phyloP scores from a whole-genome alignment of 2,888 invertebrate genomes.

The Psococerastis gibbosa region DNA sequence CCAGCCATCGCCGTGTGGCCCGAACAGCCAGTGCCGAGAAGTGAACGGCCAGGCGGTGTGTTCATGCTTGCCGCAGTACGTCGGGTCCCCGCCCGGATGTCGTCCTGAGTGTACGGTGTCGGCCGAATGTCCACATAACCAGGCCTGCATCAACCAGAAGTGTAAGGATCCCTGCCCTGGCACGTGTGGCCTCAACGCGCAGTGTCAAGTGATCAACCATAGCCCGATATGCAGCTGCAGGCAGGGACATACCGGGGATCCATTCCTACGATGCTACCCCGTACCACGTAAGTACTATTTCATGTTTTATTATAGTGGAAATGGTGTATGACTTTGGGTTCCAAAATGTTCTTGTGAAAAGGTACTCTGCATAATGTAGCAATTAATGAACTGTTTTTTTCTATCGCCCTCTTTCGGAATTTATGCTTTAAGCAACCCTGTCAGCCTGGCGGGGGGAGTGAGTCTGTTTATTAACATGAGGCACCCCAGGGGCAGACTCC shows the following conservation, averaged over 20 bases:
- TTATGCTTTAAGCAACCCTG: no score
- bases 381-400: constrained; percentile 9
- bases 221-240: constrained; percentile 26
- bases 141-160: constrained; percentile 24
- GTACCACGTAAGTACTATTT: constrained; percentile 20
- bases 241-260: constrained; percentile 26
- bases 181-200: constrained; percentile 24
- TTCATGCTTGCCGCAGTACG: constrained; percentile 21
- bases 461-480: no score
- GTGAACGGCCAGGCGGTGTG: constrained; percentile 22
- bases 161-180: constrained; percentile 24
- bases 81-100: constrained; percentile 25
- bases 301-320: constrained; percentile 1
- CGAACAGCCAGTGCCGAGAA: constrained; percentile 22
- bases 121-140: constrained; percentile 23
- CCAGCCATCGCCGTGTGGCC: constrained; percentile 22
- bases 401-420: no score
- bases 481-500: no score
- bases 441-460: no score
- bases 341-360: not conserved
- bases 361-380: constrained; percentile 1
- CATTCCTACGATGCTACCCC: constrained; percentile 22
- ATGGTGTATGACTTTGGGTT: not conserved
- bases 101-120: constrained; percentile 22
- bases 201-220: constrained; percentile 25